These are phyloP conservation scores for Perca schrenkii DNA, from an alignment of 2,113 vertebrate genomes.

Conservation along the genomic window DNA sequence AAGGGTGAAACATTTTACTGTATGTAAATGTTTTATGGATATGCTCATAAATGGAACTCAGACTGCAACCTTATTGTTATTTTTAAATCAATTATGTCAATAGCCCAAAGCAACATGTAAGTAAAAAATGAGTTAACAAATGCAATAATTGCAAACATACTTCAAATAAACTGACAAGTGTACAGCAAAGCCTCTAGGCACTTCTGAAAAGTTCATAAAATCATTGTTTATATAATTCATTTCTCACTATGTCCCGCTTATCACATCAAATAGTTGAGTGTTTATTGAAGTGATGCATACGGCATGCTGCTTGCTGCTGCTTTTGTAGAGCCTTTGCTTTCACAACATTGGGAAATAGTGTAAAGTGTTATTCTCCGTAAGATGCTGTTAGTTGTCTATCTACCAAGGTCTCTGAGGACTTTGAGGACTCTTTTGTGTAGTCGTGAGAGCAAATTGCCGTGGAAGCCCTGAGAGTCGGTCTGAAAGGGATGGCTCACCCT, in stretches of 20 bases:
- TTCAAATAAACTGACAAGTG: conserved; percentile 81
- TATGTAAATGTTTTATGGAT: conserved; percentile 79
- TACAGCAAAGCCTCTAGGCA: conserved; percentile 58
- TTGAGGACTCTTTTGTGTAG: conserved; percentile 74
- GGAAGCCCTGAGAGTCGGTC: conserved; percentile 67
- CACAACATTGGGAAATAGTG: conserved; percentile 36
- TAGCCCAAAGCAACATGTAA: conserved; percentile 75
- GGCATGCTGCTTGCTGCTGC: background rate
- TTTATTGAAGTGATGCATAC: conserved; percentile 66
- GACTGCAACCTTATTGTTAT: conserved; percentile 69
- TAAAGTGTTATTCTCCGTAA: conserved; percentile 49
- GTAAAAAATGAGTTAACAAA: conserved; percentile 79
- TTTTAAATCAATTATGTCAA: conserved; percentile 81
- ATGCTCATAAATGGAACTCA: conserved; percentile 65
- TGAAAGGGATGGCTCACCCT: conserved; percentile 70
- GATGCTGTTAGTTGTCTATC: conserved; percentile 66
- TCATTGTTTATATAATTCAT: conserved; percentile 70
- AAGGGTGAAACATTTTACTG: conserved; percentile 59
- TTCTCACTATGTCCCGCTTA: conserved; percentile 56
- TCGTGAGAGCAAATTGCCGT: conserved; percentile 73
- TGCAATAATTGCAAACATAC: conserved; percentile 81
- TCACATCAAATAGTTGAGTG: conserved; percentile 64
- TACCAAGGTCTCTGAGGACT: conserved; percentile 65
- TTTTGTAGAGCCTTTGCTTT: conserved; percentile 24
- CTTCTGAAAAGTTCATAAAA: conserved; percentile 78